These are phyloP conservation scores for Heliocidaris tuberculata DNA, from an alignment of 35 echinoderm and acorn worm genomes.

Conservation along the genomic window DNA sequence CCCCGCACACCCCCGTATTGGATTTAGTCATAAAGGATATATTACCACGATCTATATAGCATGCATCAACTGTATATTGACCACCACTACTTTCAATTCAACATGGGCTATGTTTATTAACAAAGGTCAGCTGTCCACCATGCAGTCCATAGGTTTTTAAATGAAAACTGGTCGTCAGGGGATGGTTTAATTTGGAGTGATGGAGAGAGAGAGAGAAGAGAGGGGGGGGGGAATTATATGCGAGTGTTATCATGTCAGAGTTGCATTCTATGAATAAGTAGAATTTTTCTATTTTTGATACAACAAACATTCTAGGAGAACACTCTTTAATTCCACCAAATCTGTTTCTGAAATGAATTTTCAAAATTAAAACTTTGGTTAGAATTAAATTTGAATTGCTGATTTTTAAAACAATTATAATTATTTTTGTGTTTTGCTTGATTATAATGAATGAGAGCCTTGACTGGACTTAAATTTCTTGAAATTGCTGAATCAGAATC, in stretches of 20 bases:
- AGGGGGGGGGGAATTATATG: neutral
- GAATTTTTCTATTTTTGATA: too few relatives aligned
- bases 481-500: too few relatives aligned
- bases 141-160: neutral
- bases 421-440: too few relatives aligned
- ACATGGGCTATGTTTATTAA: conserved; percentile 7
- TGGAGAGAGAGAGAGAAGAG: neutral
- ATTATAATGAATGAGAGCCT: too few relatives aligned
- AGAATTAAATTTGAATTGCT: too few relatives aligned
- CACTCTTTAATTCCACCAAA: too few relatives aligned
- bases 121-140: neutral
- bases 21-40: neutral
- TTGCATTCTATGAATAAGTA: too few relatives aligned
- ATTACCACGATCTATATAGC: neutral
- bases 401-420: too few relatives aligned
- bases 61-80: neutral
- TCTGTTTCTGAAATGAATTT: too few relatives aligned
- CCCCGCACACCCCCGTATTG: neutral
- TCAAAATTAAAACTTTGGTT: too few relatives aligned
- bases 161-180: neutral
- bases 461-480: neutral
- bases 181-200: neutral
- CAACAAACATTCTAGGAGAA: too few relatives aligned
- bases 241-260: too few relatives aligned
- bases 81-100: neutral